These are phyloP conservation scores for Eptesicus fuscus DNA, from an alignment of 2,113 vertebrate species.

Conservation along the genomic window DNA sequence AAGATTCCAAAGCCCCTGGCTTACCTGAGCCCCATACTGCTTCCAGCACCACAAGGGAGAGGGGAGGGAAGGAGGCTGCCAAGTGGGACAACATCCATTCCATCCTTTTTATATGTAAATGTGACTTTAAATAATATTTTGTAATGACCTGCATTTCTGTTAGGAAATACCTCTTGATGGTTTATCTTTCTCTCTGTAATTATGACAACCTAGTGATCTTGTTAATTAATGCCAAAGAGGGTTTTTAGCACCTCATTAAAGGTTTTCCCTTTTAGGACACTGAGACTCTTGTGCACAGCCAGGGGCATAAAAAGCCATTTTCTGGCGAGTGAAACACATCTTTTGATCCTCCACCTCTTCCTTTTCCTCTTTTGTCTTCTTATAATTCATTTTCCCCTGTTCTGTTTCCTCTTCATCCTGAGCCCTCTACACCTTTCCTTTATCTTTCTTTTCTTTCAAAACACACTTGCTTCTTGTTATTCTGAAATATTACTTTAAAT, in stretches of 20 bases:
- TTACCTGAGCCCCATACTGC: background rate
- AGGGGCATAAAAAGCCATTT: constrained; percentile 43
- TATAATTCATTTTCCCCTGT: background rate
- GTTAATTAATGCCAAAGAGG: constrained; percentile 74
- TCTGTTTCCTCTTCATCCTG: background rate
- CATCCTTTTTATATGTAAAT: constrained; percentile 76
- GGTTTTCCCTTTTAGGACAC: constrained; percentile 66
- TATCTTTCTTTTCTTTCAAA: background rate
- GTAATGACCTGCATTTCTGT: constrained; percentile 73
- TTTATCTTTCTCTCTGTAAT: constrained; percentile 70
- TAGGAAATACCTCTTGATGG: constrained; percentile 70
- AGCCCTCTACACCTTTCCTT: background rate
- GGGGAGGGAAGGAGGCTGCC: background rate
- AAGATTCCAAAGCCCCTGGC: constrained; percentile 14
- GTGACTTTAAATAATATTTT: constrained; percentile 72
- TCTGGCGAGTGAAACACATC: background rate
- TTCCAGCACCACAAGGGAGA: background rate
- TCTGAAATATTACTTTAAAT: background rate
- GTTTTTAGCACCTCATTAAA: constrained; percentile 64
- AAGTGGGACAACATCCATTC: constrained; percentile 44
- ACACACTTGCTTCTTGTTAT: background rate
- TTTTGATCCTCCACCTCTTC: background rate
- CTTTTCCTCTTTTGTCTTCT: background rate
- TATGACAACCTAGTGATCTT: constrained; percentile 70
- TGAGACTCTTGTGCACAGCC: background rate